phyloP scores from a whole-genome alignment of 2,113 vertebrate genomes.

The Bos taurus region DNA sequence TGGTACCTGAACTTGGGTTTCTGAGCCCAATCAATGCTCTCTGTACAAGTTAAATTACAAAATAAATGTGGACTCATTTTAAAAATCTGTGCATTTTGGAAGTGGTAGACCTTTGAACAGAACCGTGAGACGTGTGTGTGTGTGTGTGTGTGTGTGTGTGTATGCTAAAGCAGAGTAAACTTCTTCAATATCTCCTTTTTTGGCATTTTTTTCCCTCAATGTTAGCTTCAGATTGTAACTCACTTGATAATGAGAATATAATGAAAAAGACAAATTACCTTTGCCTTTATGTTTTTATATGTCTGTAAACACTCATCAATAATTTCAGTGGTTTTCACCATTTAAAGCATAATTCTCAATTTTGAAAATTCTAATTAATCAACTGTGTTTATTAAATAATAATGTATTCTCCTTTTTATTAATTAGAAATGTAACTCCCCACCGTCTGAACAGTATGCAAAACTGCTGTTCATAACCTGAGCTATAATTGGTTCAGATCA shows the following conservation, averaged over 20 bases:
- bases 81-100: not conserved
- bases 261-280: conserved; percentile 16
- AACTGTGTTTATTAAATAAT: conserved; percentile 33
- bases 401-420: not conserved
- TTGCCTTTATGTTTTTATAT: not conserved
- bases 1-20: not conserved
- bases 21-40: not conserved
- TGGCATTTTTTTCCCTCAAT: not conserved
- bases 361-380: not conserved
- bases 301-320: not conserved
- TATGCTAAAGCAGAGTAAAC: not conserved
- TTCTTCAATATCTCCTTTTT: not conserved
- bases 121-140: not conserved
- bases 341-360: conserved; percentile 1
- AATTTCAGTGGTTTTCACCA: not conserved
- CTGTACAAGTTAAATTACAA: not conserved
- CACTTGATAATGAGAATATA: conserved; percentile 1
- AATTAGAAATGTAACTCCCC: conserved; percentile 6
- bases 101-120: not conserved
- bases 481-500: not conserved
- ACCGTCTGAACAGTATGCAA: not conserved
- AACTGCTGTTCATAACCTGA: not conserved
- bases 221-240: not conserved
- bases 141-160: not conserved
- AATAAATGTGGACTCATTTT: not conserved